Percentiles rank a stretch among this genome's conserved stretches.
Evolutionary conservation across 2,888 invertebrate species (phyloP).

Genomic region (Zeuzera pyrina): DNA sequence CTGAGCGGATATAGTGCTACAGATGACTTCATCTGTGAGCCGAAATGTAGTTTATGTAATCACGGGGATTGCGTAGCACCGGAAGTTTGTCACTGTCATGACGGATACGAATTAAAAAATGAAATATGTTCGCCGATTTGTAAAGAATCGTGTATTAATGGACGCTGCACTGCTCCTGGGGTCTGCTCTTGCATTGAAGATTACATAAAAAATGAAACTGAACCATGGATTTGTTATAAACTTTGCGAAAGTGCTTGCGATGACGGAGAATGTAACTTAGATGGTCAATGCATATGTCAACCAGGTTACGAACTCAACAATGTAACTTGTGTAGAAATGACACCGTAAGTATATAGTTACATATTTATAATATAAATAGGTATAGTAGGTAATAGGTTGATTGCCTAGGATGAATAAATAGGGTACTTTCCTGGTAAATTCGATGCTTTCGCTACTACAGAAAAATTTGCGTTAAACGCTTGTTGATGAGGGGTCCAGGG

Average conservation of each 20-base stretch:
- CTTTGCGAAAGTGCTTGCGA: conserved; percentile 27
- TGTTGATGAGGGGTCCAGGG: too few species aligned
- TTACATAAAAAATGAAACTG: conserved; percentile 20
- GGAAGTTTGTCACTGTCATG: conserved; percentile 8
- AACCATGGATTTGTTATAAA: conserved; percentile 25
- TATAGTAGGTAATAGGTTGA: too few species aligned
- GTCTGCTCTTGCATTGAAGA: conserved; percentile 35
- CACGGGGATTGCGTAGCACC: conserved; percentile 14
- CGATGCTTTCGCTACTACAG: too few species aligned
- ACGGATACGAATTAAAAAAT: background rate
- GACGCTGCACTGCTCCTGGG: conserved; percentile 33
- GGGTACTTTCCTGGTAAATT: too few species aligned
- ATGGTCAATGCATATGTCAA: conserved; percentile 31
- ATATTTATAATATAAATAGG: too few species aligned
- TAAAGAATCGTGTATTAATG: conserved; percentile 31
- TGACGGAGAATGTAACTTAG: conserved; percentile 26
- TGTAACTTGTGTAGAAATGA: conserved; percentile 22
- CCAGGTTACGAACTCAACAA: conserved; percentile 23
- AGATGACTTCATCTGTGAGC: conserved; percentile 8
- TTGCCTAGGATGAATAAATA: too few species aligned
- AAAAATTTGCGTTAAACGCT: too few species aligned
- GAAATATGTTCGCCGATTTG: conserved; percentile 40
- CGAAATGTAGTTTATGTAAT: conserved; percentile 10
- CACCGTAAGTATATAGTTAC: conserved; percentile 40
- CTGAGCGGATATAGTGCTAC: too few species aligned